phyloP scores from a whole-genome alignment of 2,113 vertebrate species.

The Osmerus eperlanus region DNA sequence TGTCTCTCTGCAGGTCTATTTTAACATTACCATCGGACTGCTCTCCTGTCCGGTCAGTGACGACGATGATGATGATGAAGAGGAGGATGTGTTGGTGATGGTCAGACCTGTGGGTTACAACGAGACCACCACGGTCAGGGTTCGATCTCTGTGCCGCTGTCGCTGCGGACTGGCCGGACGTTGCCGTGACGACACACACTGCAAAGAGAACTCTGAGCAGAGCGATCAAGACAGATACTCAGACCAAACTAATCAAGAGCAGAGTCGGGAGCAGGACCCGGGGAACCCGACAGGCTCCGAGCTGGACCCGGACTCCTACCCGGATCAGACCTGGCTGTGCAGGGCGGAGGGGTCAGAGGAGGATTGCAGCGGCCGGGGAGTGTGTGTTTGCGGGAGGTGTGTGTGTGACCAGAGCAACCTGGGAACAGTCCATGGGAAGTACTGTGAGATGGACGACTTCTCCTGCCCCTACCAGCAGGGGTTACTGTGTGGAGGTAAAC shows the following conservation, averaged over 20 bases:
- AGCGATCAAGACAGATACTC: background rate
- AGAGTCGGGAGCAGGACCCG: too few species aligned
- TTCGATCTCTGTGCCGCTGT: constrained; percentile 81
- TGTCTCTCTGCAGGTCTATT: constrained; percentile 76
- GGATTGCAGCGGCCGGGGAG: constrained; percentile 83
- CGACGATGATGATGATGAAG: constrained; percentile 40
- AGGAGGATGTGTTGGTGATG: constrained; percentile 70
- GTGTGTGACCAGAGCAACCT: constrained; percentile 83
- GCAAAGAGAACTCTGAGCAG: constrained; percentile 33
- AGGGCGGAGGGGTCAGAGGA: constrained; percentile 70
- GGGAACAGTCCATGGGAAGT: constrained; percentile 84
- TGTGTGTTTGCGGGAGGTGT: constrained; percentile 85
- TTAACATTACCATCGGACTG: constrained; percentile 86
- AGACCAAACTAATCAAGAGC: background rate
- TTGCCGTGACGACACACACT: constrained; percentile 71
- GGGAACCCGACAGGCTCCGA: constrained; percentile 6
- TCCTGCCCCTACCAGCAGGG: constrained; percentile 87
- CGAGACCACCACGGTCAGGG: constrained; percentile 79
- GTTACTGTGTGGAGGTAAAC: constrained; percentile 84
- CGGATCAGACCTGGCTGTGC: constrained; percentile 57
- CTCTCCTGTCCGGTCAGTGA: constrained; percentile 70
- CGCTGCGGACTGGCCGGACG: constrained; percentile 62
- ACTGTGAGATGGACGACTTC: constrained; percentile 93
- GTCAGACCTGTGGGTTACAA: constrained; percentile 94
- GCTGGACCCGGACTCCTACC: constrained; percentile 29